Evolutionary conservation across 2,797 vertebrate genomes (phyloP).

Genomic region (Carcharodon carcharias): DNA sequence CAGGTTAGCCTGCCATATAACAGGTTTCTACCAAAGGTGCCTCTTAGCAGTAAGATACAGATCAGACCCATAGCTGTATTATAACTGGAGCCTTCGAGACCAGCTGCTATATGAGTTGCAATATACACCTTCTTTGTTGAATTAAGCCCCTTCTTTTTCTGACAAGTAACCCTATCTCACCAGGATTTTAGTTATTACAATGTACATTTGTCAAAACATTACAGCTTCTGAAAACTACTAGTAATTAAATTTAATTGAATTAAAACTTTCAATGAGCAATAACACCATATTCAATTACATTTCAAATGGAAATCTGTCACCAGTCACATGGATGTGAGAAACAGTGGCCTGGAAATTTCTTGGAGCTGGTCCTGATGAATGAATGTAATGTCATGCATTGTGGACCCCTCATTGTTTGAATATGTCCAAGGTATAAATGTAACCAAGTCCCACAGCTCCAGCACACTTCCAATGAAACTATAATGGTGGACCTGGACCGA

Average conservation of each 20-base stretch:
- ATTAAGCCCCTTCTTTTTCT: neutral
- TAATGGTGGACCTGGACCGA: neutral
- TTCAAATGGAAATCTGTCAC: neutral
- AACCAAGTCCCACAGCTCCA: neutral
- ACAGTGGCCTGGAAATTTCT: neutral
- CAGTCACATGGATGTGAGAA: neutral
- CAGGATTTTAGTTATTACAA: neutral
- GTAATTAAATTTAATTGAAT: slow-evolving; percentile 11
- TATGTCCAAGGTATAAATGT: too few species aligned
- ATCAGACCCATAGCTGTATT: neutral
- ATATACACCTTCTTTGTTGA: neutral
- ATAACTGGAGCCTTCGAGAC: neutral
- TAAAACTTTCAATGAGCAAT: neutral
- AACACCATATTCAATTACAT: neutral
- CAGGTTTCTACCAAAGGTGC: neutral
- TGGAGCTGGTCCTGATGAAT: neutral
- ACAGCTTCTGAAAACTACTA: neutral
- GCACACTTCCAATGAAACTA: neutral
- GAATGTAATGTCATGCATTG: too few species aligned
- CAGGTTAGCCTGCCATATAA: neutral
- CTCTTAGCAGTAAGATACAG: neutral
- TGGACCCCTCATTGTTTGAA: too few species aligned
- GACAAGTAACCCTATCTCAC: neutral
- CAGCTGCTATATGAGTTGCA: neutral
- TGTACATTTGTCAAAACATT: neutral